Base-by-base conservation (phyloP, 2,888 invertebrate species). In the Ganaspis brasiliensis region DNA sequence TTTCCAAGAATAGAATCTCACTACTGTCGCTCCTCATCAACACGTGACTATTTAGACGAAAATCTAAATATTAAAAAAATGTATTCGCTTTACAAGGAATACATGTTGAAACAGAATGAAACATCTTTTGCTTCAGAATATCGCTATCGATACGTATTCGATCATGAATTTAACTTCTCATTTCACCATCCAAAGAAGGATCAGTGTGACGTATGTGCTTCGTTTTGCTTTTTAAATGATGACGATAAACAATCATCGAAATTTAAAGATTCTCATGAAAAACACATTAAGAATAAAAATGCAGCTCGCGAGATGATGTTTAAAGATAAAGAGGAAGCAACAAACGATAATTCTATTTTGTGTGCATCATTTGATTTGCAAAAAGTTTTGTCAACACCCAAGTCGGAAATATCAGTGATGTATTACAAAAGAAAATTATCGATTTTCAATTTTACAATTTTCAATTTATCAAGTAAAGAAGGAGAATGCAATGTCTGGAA, bases 401-500 rank as follows among this genome's bases (percentile, higher is more conserved):
- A 67, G 12, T 14, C 16, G 2, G 67, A 67, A 19, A 40, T 40
- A 8, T 37, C 40, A 6, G 40, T 37, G 6, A 67, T 67, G 37
- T 67, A 37, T 67, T 67, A 67, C n/a, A 37, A 37, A 37, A n/a
- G 67, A n/a, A n/a, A n/a, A n/a, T n/a, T n/a, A n/a, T n/a, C n/a
- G n/a, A n/a, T n/a, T n/a, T n/a, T n/a, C n/a, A 37, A 67, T 37
- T 37, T 67, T 14, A 67, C 40, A 21, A 40, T 67, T 67, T 67
- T 40, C 35, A 19, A 67, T 40, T 37, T 56, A 14, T 24, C 31
- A 19, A 72, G n/a, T 45, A 56, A n/a, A 35, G 21, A 56, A 55
- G 72, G 71, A 10, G 31, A 55, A 9, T 72, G 72, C 16, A 12
- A 56, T 24, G 72, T 72, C 8, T 72, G 72, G 72, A 72, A 56